Conservation (phyloP, 2,888 invertebrate species). For the Microctonus aethiopoides region DNA sequence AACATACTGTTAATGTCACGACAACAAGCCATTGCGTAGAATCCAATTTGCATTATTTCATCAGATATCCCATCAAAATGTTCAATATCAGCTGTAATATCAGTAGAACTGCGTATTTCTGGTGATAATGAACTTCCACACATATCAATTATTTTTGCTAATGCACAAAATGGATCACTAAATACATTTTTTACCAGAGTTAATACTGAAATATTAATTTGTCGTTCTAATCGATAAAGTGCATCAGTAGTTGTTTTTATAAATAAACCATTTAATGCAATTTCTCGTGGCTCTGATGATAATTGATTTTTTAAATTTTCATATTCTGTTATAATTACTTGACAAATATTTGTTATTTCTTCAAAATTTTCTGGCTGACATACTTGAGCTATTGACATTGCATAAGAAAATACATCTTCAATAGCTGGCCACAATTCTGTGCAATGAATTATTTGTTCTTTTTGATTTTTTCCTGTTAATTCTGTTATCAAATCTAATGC, state of each 20-base stretch:
- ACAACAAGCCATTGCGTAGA: slow-evolving; percentile 76
- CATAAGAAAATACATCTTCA: slow-evolving; percentile 65
- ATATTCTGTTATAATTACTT: slow-evolving; percentile 63
- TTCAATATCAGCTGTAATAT: slow-evolving; percentile 70
- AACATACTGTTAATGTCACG: slow-evolving; percentile 63
- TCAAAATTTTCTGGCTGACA: slow-evolving; percentile 63
- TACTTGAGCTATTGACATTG: slow-evolving; percentile 66
- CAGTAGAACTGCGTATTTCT: slow-evolving; percentile 54
- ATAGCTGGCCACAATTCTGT: slow-evolving; percentile 58
- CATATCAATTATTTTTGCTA: slow-evolving; percentile 60
- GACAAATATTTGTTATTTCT: slow-evolving; percentile 64
- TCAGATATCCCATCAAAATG: slow-evolving; percentile 78
- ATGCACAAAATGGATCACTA: slow-evolving; percentile 57
- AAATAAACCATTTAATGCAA: slow-evolving; percentile 70
- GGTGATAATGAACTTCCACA: slow-evolving; percentile 59
- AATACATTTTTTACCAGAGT: slow-evolving; percentile 70
- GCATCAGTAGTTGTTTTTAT: slow-evolving; percentile 73
- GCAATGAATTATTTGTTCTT: slow-evolving; percentile 52
- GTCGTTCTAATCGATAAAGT: slow-evolving; percentile 74
- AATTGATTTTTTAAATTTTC: slow-evolving; percentile 61
- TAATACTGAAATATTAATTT: slow-evolving; percentile 75
- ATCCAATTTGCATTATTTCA: slow-evolving; percentile 76
- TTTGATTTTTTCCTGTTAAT: slow-evolving; percentile 50
- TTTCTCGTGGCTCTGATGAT: slow-evolving; percentile 62
- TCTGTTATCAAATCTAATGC: slow-evolving; percentile 59